Evolutionary conservation across 2,888 invertebrate species (phyloP), one percentile per base, ranked within the genome.

Genomic region (Drosophila siamana): DNA sequence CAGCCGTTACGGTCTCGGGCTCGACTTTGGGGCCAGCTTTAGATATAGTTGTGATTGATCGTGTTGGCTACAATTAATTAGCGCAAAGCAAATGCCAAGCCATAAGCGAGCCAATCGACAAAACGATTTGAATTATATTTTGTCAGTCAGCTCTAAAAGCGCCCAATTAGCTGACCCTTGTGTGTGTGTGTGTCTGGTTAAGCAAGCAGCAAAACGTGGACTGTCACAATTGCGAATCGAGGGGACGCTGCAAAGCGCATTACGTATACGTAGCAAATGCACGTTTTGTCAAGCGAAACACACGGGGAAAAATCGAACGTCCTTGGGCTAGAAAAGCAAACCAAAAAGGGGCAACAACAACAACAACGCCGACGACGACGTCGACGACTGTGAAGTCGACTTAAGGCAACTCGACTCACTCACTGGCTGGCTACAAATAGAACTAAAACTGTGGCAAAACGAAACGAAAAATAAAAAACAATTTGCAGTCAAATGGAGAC

Each of bases 281-380:
- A 81, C 54, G 64, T 69, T 66, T 76, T 86, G 86, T 74, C 69
- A 86, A 74, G 62, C 52, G 41, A 43, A 43, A 51, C 56, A 64
- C 55, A n/a, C n/a, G n/a, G n/a, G n/a, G 52, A 68, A 80, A 86
- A 86, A 88, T 88, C 84, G 88, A 86, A 88, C 68, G 81, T 88
- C 86, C 88, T 86, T 86, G 86, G 70, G 78, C 70, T 61, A 70
- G 30, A 75, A 78, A 67, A 62, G 44, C 40, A 8, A 48, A 51
- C 28, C 8, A 22, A 16, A 7, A 38, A 13, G 13, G 28, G 36
- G 13, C 16, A 28, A n/a, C n/a, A n/a, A n/a, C n/a, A n/a, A n/a
- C n/a, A n/a, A n/a, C n/a, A n/a, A n/a, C n/a, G n/a, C n/a, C 28
- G 28, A 30, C 8, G 30, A 11, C 30, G 43, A 19, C 8, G 28